phyloP scores from a whole-genome alignment of 2,113 vertebrate genomes.

The Saguinus midas region DNA sequence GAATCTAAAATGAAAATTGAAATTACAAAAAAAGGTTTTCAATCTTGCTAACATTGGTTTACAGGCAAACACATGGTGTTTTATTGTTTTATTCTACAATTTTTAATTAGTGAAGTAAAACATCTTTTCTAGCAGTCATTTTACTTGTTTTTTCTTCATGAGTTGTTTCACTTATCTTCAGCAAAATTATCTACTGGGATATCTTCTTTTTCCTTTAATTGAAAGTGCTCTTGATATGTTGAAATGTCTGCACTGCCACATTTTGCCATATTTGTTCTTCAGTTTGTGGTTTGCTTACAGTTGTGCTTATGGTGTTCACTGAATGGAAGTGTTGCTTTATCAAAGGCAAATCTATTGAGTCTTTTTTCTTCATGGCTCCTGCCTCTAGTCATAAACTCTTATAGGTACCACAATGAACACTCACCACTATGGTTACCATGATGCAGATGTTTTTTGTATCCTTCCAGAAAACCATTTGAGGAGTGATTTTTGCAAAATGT shows the following conservation, averaged over 20 bases:
- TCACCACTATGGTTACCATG: slow-evolving; percentile 87
- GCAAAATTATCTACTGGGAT: background rate
- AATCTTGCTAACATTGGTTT: background rate
- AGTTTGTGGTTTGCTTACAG: too few species aligned
- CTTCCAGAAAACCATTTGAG: slow-evolving; percentile 91
- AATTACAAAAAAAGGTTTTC: background rate
- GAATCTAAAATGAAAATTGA: too few species aligned
- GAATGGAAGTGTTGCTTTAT: background rate
- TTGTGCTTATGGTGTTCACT: background rate
- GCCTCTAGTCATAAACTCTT: background rate
- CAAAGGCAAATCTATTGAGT: background rate
- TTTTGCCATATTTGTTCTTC: background rate
- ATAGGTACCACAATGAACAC: background rate
- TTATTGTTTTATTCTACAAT: background rate
- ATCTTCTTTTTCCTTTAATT: background rate
- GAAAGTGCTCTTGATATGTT: background rate
- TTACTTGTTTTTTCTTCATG: background rate
- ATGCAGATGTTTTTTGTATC: slow-evolving; percentile 97
- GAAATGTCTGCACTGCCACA: background rate
- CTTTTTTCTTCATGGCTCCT: background rate
- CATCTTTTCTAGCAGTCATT: background rate
- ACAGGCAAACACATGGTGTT: background rate
- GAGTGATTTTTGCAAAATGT: slow-evolving; percentile 92
- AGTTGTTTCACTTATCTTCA: background rate
- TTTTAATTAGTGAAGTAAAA: background rate